These are phyloP conservation scores for Apis florea DNA, from an alignment of 1,140 invertebrate species.

Conservation along the genomic window DNA sequence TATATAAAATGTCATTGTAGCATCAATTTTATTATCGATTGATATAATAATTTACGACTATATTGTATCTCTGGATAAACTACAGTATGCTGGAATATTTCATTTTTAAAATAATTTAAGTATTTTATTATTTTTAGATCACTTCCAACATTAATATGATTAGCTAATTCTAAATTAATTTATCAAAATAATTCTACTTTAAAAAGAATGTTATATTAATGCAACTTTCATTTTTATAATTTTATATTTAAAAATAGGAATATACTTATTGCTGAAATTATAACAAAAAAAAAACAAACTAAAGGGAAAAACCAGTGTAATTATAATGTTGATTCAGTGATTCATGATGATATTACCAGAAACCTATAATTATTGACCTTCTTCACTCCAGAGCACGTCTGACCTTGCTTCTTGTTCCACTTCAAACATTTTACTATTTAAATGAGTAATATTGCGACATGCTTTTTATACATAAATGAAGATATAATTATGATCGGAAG, in stretches of 20 bases:
- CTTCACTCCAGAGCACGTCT: constrained; percentile 3
- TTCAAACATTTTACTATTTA: constrained; percentile 25
- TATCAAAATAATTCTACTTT: background rate
- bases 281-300: background rate
- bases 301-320: constrained; percentile 26
- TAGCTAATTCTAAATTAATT: constrained; percentile 16
- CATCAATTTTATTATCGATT: too few relatives aligned
- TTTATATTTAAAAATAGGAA: background rate
- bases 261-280: background rate
- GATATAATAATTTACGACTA: too few relatives aligned
- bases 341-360: constrained; percentile 23
- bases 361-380: constrained; percentile 53
- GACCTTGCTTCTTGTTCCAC: constrained; percentile 37
- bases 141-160: background rate
- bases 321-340: constrained; percentile 12
- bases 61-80: too few relatives aligned
- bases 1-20: too few relatives aligned
- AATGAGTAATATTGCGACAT: constrained; percentile 5
- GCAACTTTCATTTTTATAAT: background rate
- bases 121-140: background rate
- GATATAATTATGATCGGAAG: constrained; percentile 57
- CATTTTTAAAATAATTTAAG: background rate
- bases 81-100: background rate
- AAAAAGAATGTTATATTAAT: background rate
- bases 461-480: constrained; percentile 15